Base-by-base conservation (phyloP, 2,113 vertebrate genomes). In the Entelurus aequoreus region DNA sequence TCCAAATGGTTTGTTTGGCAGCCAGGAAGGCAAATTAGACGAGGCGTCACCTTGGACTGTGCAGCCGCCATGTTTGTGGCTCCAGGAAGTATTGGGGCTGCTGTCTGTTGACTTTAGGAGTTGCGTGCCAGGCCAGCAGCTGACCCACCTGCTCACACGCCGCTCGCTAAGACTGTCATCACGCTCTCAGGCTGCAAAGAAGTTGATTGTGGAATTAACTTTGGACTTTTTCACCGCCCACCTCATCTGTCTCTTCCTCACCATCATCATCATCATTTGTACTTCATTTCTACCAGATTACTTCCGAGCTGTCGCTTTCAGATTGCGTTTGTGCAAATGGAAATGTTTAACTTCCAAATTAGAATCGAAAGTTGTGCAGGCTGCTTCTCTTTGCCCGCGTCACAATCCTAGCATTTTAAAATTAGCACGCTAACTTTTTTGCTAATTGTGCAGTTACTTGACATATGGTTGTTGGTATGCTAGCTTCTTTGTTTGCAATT, bases 121-220 rank as follows among this genome's bases (percentile, higher is more conserved):
- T 72, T 71, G 55, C 19, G 48, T 70, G 72, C 67, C 72, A 63
- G 75, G 42, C 74, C 63, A 60, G 46, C 6, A 40, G 65, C 77
- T 72, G 74, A 75, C 80, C 74, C 78, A 86, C 73, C 84, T 86
- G 84, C 54, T 83, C 77, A 84, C 84, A 86, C 66, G 80, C 65
- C 63, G 19, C 54, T 65, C 49, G 72, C 59, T 60, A 37, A 53
- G 60, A 65, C 62, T 71, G 54, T 65, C 72, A 81, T 84, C 64
- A 75, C 54, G 62, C 55, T 19, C 68, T 57, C 60, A 21, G 28
- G 63, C 80, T 66, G 71, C 58, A 35, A 40, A 55, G 12, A 48
- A 71, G 64, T 84, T 70, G 63, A 76, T 46, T 46, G 57, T 61
- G 53, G 80, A 68, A 68, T 77, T 63, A 78, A 54, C 42, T 6